Conservation (phyloP, 2,113 vertebrate species). For the Hydropotes inermis region DNA sequence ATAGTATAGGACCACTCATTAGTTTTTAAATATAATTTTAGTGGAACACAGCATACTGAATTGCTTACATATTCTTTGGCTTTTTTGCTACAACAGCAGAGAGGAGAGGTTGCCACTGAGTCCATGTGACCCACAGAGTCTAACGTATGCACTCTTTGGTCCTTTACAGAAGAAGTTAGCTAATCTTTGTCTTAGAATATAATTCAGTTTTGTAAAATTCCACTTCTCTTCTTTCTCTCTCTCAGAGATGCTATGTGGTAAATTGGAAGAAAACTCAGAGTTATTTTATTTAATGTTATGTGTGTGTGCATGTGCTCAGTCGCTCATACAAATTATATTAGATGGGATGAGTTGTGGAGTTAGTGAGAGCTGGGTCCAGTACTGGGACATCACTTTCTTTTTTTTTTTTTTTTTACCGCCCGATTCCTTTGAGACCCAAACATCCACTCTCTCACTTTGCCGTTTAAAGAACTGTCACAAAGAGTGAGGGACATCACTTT, state of each 20-base stretch:
- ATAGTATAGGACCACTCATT: background rate
- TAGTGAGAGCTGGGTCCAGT: background rate
- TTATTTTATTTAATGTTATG: background rate
- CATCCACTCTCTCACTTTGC: too few relatives aligned
- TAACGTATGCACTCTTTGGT: background rate
- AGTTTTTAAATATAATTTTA: background rate
- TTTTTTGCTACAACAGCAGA: background rate
- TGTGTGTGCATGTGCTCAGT: background rate
- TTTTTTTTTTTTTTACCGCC: too few relatives aligned
- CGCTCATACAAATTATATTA: background rate
- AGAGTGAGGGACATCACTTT: background rate
- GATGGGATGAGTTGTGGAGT: background rate
- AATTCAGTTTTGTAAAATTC: background rate
- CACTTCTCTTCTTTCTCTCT: background rate
- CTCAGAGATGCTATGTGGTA: background rate
- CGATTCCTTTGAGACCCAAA: too few relatives aligned
- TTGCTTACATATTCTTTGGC: background rate
- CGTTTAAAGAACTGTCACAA: too few relatives aligned
- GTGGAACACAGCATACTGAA: background rate
- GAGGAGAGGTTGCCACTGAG: background rate
- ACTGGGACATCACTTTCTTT: background rate
- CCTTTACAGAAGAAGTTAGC: background rate
- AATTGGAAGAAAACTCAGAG: background rate
- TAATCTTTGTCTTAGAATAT: background rate
- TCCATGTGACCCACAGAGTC: background rate